Evolutionary conservation across 2,888 invertebrate genomes (phyloP).

Genomic region (Odontomyia ornata): DNA sequence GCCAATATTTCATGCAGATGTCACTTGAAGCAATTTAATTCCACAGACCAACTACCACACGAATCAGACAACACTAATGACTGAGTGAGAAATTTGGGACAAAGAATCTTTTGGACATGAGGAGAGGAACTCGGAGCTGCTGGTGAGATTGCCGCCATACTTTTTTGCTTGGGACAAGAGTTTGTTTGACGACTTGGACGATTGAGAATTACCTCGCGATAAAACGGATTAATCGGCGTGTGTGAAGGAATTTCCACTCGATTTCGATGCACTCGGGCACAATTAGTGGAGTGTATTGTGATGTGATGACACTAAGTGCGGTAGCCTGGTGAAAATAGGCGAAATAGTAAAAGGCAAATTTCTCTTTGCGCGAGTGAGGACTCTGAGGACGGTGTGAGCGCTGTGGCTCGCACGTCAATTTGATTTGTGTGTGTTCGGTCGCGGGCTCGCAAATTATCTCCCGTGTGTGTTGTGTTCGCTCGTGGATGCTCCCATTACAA

Average conservation of each 20-base stretch:
- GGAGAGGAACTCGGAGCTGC: neutral
- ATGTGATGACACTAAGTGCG: constrained; percentile 17
- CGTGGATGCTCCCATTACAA: constrained; percentile 35
- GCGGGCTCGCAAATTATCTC: constrained; percentile 40
- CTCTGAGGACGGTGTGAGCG: neutral
- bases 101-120: neutral
- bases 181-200: constrained; percentile 46
- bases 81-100: constrained; percentile 26
- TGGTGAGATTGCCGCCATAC: constrained; percentile 48
- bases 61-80: constrained; percentile 12
- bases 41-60: neutral
- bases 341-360: constrained; percentile 38
- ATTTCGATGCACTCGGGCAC: neutral
- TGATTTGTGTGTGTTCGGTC: constrained; percentile 23
- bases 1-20: too few species aligned
- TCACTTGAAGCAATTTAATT: too few species aligned
- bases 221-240: neutral
- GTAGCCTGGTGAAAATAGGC: constrained; percentile 39
- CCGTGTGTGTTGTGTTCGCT: constrained; percentile 13
- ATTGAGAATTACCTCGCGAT: constrained; percentile 42
- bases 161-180: constrained; percentile 48
- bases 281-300: neutral
- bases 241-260: constrained; percentile 6
- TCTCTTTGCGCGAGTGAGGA: constrained; percentile 48
- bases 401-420: constrained; percentile 4